Conservation (phyloP, 2,888 invertebrate genomes). For the Drosophila mimica region DNA sequence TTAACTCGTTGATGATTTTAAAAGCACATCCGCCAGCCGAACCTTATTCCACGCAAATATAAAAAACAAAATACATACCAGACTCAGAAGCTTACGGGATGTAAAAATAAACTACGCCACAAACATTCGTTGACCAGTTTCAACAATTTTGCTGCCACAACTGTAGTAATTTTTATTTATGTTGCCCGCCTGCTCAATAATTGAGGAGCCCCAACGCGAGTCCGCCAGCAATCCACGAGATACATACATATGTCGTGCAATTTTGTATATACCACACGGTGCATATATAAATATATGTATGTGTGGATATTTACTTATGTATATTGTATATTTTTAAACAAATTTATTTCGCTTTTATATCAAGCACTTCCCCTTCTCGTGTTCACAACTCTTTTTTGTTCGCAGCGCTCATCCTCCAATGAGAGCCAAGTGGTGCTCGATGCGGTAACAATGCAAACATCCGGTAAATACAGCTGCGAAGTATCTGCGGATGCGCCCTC, state of each 20-base stretch:
- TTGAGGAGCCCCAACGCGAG: constrained; percentile 40
- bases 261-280: constrained; percentile 37
- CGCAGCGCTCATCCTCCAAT: constrained; percentile 81
- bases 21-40: constrained; percentile 3
- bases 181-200: constrained; percentile 39
- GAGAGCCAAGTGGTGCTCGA: constrained; percentile 84
- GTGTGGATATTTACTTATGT: neutral
- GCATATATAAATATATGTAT: constrained; percentile 14
- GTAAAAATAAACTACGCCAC: constrained; percentile 1
- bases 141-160: constrained; percentile 29
- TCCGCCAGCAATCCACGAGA: constrained; percentile 45
- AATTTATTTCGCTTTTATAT: constrained; percentile 53
- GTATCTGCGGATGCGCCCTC: constrained; percentile 85
- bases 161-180: constrained; percentile 9
- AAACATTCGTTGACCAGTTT: constrained; percentile 35
- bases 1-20: constrained; percentile 38
- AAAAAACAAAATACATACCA: constrained; percentile 7
- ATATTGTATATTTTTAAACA: constrained; percentile 43
- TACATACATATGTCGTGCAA: constrained; percentile 51
- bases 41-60: constrained; percentile 1
- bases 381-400: constrained; percentile 15
- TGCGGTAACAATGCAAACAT: constrained; percentile 81
- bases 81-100: constrained; percentile 23
- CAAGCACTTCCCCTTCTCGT: constrained; percentile 35
- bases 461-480: constrained; percentile 85